Base-by-base conservation (phyloP, 2,113 vertebrate species). In the Oostethus manadensis region DNA sequence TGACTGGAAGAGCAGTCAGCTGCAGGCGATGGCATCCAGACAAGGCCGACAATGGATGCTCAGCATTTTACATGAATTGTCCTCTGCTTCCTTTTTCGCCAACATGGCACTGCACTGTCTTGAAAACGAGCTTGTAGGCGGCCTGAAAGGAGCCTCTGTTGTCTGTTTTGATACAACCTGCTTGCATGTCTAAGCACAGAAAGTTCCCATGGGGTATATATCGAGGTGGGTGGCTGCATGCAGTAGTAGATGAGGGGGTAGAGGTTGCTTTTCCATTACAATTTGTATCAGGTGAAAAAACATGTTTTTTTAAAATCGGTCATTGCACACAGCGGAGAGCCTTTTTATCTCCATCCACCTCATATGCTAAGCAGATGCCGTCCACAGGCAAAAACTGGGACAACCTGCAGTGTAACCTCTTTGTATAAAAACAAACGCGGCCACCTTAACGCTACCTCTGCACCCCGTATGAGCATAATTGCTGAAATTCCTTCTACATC, bases 331-430 rank as follows among this genome's bases (percentile, higher is more conserved):
- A 66, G 48, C 14, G 1, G 13, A 49, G 47, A 56, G 7, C 23
- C 3, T 56, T 57, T 68, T 62, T 38, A 35, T 2, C 40, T 51
- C 20, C 26, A 54, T 51, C 20, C 26, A 54, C 46, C 40, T 38
- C 83, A 85, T 73, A 17, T 85, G 86, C 62, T 21, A 56, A 57
- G 58, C 86, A 88, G 84, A 88, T 85, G 1, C 38, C 62, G 44
- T 68, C 68, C 62, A 58, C 56, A 58, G 63, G 55, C 60, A 82
- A 81, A 84, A 73, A 62, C 51, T 16, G 13, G 44, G 44, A 77
- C 58, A 44, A 67, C 78, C 64, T 46, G 8, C 51, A 56, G 62
- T 68, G 33, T 49, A 67, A 47, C 64, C 42, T 63, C 45, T 48
- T 60, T 79, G 74, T 71, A 54, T 60, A 72, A 80, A 58, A 83